Conservation (phyloP, 1,140 invertebrate species). For the Conus ventricosus region DNA sequence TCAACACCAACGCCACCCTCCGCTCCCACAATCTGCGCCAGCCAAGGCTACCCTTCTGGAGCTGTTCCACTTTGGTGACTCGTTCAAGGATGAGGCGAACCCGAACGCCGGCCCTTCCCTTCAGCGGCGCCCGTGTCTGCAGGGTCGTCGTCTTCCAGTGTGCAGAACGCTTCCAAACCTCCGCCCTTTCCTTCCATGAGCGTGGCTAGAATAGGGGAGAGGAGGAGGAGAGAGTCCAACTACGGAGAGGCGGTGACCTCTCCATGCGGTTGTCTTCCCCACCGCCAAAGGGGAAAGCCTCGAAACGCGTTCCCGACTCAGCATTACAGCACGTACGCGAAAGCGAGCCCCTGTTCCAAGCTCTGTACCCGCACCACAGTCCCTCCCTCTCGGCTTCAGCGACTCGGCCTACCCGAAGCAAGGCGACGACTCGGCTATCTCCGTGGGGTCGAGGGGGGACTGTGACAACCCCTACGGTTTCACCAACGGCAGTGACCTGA, state of each 20-base stretch:
- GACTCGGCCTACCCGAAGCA: conserved; percentile 51
- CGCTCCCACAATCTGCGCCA: conserved; percentile 62
- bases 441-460: too few species aligned
- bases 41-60: conserved; percentile 52
- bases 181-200: neutral
- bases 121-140: neutral
- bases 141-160: neutral
- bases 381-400: conserved; percentile 32
- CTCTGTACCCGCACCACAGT: neutral
- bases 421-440: too few species aligned
- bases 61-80: conserved; percentile 58
- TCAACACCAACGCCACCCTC: conserved; percentile 64
- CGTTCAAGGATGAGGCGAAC: conserved; percentile 46
- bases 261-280: neutral
- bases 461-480: conserved; percentile 53
- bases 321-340: neutral
- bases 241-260: neutral
- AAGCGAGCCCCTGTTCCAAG: neutral
- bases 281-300: neutral
- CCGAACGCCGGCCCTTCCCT: conserved; percentile 11
- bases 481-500: conserved; percentile 67
- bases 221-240: neutral
- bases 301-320: neutral
- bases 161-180: neutral
- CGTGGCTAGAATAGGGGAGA: neutral